These are phyloP conservation scores for Microcebus griseorufus DNA, from an alignment of 2,113 vertebrate genomes.

Conservation along the genomic window DNA sequence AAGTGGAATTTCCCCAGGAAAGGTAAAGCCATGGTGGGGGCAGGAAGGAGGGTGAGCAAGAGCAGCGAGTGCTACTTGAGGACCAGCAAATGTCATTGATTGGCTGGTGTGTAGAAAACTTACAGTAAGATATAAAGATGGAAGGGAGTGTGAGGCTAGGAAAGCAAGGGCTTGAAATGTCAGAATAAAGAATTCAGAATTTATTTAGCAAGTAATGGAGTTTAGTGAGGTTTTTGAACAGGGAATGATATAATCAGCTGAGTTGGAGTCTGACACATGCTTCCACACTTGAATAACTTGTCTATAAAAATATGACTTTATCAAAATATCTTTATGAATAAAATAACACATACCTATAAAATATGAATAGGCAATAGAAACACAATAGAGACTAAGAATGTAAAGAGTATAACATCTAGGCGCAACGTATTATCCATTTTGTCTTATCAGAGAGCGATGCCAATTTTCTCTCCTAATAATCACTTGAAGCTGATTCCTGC, in stretches of 20 bases:
- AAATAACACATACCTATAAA: slow-evolving; percentile 35
- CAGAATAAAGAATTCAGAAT: slow-evolving; percentile 37
- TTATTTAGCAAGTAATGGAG: slow-evolving; percentile 23
- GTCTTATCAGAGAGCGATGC: slow-evolving; percentile 27
- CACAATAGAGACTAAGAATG: slow-evolving; percentile 37
- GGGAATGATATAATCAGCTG: slow-evolving; percentile 29
- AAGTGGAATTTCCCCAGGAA: not conserved
- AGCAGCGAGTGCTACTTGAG: not conserved
- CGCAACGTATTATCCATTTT: not conserved
- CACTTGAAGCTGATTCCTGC: not conserved
- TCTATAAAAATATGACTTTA: slow-evolving; percentile 51
- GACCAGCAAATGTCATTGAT: not conserved
- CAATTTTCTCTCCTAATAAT: slow-evolving; percentile 40
- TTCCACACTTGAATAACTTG: slow-evolving; percentile 55
- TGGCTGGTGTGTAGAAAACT: not conserved
- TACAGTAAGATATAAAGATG: not conserved
- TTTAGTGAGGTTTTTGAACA: slow-evolving; percentile 3
- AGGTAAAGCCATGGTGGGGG: not conserved
- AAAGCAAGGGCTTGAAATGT: slow-evolving; percentile 43
- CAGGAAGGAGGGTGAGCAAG: rapidly evolving
- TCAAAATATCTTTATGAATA: slow-evolving; percentile 65
- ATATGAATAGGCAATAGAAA: slow-evolving; percentile 35
- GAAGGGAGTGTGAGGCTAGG: not conserved
- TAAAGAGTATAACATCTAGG: not conserved
- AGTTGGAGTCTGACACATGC: slow-evolving; percentile 49